A percentile compares a stretch with the other conserved stretches of the same genome.
These are phyloP conservation scores for Euura saliciscinereae DNA, from an alignment of 1,140 invertebrate genomes.

Conservation along the genomic window DNA sequence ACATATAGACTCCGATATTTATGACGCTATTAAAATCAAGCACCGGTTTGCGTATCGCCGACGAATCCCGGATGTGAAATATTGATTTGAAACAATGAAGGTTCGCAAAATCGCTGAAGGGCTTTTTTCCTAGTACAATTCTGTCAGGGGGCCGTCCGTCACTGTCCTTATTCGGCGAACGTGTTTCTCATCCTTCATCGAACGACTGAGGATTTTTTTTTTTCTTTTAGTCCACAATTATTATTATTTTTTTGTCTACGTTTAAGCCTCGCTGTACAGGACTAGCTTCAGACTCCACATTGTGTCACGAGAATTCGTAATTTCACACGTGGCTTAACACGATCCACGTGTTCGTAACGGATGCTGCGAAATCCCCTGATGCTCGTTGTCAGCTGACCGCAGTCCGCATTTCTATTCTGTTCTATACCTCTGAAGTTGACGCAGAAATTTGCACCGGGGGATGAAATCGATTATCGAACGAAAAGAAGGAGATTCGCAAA, in stretches of 20 bases:
- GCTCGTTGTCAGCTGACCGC: conserved; percentile 3
- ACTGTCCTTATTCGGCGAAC: not conserved
- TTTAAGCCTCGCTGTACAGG: no score
- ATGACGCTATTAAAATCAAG: no score
- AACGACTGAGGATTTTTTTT: no score
- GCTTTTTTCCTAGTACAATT: not conserved
- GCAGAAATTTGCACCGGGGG: no score
- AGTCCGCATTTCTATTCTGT: not conserved
- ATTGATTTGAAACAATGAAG: not conserved
- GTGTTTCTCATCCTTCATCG: no score
- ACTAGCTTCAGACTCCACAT: no score
- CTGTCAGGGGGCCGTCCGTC: not conserved
- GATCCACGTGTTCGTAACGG: not conserved
- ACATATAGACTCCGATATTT: no score
- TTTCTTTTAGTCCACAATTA: no score
- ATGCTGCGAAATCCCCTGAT: not conserved
- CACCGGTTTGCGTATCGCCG: not conserved
- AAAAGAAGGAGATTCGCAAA: no score
- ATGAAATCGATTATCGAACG: no score
- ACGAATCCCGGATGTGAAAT: not conserved
- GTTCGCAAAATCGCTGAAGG: not conserved
- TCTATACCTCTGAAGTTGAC: no score
- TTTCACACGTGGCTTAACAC: conserved; percentile 4
- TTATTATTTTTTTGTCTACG: no score
- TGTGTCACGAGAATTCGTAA: not conserved